These are phyloP conservation scores for Cyanistes caeruleus DNA, from an alignment of 2,113 vertebrate species.

Conservation along the genomic window DNA sequence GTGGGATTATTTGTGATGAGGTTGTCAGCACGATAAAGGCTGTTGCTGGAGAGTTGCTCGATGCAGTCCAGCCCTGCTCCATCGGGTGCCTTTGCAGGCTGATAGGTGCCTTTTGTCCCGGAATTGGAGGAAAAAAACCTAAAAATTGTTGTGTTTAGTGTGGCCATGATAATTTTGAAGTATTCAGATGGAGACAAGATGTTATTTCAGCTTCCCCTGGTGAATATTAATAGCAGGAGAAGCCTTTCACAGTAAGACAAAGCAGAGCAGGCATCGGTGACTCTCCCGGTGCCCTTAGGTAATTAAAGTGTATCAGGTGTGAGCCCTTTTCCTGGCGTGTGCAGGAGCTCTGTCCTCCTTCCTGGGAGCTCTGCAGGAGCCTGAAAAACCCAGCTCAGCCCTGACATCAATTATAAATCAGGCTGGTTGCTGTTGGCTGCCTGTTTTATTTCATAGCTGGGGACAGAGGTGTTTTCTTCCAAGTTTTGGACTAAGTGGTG, in stretches of 20 bases:
- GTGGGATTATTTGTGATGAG: not conserved
- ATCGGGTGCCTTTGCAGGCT: not conserved
- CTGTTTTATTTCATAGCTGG: not conserved
- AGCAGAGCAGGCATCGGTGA: not conserved
- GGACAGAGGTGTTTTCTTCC: not conserved
- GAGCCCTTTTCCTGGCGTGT: not conserved
- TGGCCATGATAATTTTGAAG: not conserved
- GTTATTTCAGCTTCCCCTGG: not conserved
- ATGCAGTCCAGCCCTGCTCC: not conserved
- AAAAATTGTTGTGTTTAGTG: not conserved
- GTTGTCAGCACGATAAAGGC: not conserved
- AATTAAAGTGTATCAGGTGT: not conserved
- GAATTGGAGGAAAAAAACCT: not conserved
- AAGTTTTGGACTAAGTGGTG: not conserved
- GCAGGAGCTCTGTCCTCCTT: not conserved
- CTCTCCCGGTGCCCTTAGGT: not conserved
- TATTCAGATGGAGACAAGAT: not conserved
- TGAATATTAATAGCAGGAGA: slow-evolving; percentile 36
- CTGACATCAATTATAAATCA: not conserved
- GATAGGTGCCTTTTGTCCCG: not conserved
- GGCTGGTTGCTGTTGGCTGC: not conserved
- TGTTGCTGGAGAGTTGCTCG: accelerated
- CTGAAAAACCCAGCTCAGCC: not conserved
- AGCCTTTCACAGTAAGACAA: not conserved
- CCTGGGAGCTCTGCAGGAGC: not conserved